These are phyloP conservation scores for Lagorchestes hirsutus DNA, from an alignment of 2,797 vertebrate species.

Conservation along the genomic window DNA sequence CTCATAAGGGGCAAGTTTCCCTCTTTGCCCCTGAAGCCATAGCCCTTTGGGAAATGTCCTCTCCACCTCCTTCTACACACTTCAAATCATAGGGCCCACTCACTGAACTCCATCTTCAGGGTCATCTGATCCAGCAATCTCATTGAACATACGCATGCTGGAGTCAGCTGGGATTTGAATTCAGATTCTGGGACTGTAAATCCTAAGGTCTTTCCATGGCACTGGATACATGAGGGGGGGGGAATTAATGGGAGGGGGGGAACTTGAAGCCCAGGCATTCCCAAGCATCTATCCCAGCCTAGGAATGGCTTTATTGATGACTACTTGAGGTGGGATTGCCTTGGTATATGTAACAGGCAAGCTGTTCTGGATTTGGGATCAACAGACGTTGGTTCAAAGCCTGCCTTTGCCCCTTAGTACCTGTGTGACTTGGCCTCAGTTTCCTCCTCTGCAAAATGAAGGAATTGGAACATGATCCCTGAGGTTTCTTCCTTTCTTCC, in stretches of 20 bases:
- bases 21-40: background rate
- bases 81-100: background rate
- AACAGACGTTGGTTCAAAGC: background rate
- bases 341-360: background rate
- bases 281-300: background rate
- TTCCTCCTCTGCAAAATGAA: background rate
- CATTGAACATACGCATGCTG: background rate
- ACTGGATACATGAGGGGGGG: background rate
- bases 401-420: background rate
- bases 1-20: background rate
- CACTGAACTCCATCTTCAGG: background rate
- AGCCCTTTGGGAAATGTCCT: background rate
- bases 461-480: background rate
- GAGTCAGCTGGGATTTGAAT: background rate
- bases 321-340: background rate
- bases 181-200: background rate
- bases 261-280: background rate
- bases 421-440: background rate
- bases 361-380: background rate
- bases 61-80: background rate
- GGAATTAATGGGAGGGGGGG: background rate
- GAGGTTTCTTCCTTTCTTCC: background rate
- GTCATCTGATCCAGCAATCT: background rate
- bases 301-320: background rate
- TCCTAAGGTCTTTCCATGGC: background rate